phyloP scores from a whole-genome alignment of 2,113 vertebrate genomes.

The Loxodonta africana region DNA sequence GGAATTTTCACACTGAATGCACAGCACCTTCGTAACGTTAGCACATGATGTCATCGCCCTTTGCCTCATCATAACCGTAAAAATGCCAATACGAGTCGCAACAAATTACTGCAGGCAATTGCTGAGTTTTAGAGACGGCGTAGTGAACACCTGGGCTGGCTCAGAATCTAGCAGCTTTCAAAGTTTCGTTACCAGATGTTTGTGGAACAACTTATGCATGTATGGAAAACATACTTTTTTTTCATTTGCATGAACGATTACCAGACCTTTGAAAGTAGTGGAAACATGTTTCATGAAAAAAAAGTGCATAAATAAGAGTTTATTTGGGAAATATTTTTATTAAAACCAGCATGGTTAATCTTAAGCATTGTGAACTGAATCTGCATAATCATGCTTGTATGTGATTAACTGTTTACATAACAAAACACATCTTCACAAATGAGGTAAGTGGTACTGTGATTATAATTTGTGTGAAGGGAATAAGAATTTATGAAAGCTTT shows the following conservation, averaged over 20 bases:
- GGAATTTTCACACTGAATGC: conserved; percentile 65
- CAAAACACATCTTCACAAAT: conserved; percentile 36
- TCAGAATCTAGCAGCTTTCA: conserved; percentile 55
- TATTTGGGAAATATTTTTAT: conserved; percentile 75
- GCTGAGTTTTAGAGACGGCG: conserved; percentile 42
- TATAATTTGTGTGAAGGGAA: conserved; percentile 68
- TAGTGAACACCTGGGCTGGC: conserved; percentile 69
- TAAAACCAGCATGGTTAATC: conserved; percentile 67
- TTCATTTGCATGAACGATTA: conserved; percentile 70
- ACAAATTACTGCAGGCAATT: conserved; percentile 75
- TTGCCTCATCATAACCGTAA: conserved; percentile 69
- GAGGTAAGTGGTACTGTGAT: conserved; percentile 14
- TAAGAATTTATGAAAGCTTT: background rate
- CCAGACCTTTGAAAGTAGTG: conserved; percentile 71
- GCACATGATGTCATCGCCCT: conserved; percentile 67
- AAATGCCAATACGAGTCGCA: conserved; percentile 73
- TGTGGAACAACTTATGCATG: conserved; percentile 79
- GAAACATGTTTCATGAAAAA: conserved; percentile 73
- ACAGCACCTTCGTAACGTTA: conserved; percentile 56
- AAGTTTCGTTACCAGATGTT: conserved; percentile 75
- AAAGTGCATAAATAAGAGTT: conserved; percentile 56
- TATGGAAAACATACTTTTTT: conserved; percentile 77
- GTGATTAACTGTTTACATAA: conserved; percentile 20
- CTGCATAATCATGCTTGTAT: conserved; percentile 55
- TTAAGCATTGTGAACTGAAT: conserved; percentile 74